Conservation (phyloP, 2,888 invertebrate genomes). For the Tachina grossa region DNA sequence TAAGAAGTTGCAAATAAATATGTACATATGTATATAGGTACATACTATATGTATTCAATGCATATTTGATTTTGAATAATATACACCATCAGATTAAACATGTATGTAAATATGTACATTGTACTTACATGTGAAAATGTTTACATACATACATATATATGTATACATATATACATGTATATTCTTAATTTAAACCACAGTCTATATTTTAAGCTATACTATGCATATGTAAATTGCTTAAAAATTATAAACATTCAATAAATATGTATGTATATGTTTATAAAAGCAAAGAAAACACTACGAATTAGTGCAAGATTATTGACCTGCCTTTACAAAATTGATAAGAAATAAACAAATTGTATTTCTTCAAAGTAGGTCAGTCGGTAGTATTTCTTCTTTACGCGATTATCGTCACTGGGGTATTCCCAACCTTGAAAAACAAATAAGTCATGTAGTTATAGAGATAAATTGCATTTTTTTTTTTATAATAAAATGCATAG, state of each 20-base stretch:
- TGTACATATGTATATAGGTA: not conserved
- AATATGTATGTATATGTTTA: not conserved
- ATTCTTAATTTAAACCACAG: too few species aligned
- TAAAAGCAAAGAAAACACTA: conserved; percentile 9
- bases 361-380: conserved; percentile 62
- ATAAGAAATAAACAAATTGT: conserved; percentile 60
- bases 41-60: not conserved
- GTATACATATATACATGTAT: too few species aligned
- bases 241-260: conserved; percentile 3
- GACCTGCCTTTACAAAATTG: conserved; percentile 66
- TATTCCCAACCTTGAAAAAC: conserved; percentile 67
- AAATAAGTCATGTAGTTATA: conserved; percentile 35
- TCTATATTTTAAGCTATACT: too few species aligned
- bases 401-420: conserved; percentile 46
- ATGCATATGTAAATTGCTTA: too few species aligned
- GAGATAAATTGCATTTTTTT: conserved; percentile 25
- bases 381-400: conserved; percentile 44
- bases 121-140: too few species aligned
- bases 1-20: too few species aligned
- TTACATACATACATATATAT: too few species aligned
- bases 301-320: conserved; percentile 48
- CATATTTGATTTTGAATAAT: too few species aligned
- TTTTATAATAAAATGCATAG: not conserved
- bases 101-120: too few species aligned
- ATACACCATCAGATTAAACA: too few species aligned